Percentiles rank a stretch among this genome's conserved stretches.
These are phyloP conservation scores for Drosophila nr. medialis DNA, from an alignment of 2,888 invertebrate genomes.

Conservation along the genomic window DNA sequence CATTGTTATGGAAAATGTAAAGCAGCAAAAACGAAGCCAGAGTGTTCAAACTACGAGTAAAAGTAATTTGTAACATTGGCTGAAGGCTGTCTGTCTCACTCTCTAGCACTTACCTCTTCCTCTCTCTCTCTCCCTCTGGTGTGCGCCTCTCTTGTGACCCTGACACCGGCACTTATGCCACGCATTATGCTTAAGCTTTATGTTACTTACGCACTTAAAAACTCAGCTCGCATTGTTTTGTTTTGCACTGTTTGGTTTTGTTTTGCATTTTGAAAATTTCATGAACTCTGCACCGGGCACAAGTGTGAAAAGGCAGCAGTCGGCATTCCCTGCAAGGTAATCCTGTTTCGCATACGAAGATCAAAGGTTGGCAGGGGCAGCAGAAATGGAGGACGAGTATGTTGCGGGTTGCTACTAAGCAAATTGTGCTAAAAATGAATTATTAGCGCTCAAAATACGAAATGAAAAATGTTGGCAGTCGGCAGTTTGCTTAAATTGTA, in stretches of 20 bases:
- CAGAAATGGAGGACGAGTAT: not conserved
- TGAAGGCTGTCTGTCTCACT: conserved; percentile 10
- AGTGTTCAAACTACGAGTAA: conserved; percentile 51
- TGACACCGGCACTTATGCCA: conserved; percentile 62
- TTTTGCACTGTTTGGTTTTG: conserved; percentile 50
- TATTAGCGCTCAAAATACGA: conserved; percentile 69
- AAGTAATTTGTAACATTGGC: conserved; percentile 61
- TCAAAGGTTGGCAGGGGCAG: conserved; percentile 35
- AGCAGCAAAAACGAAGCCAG: conserved; percentile 38
- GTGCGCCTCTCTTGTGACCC: conserved; percentile 40
- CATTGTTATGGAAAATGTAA: conserved; percentile 72
- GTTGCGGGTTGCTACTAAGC: conserved; percentile 35
- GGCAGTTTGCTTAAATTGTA: conserved; percentile 67
- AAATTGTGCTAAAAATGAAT: conserved; percentile 79
- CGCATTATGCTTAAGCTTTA: conserved; percentile 73
- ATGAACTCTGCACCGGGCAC: conserved; percentile 58
- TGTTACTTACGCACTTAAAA: conserved; percentile 60
- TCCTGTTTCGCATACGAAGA: conserved; percentile 54
- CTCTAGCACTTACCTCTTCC: not conserved
- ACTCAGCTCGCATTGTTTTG: conserved; percentile 49
- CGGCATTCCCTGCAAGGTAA: conserved; percentile 49
- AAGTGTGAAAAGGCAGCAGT: conserved; percentile 57
- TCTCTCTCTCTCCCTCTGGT: not conserved
- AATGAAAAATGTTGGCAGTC: conserved; percentile 68
- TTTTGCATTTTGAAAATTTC: conserved; percentile 59